phyloP scores from a whole-genome alignment of 2,113 vertebrate species.

The Corvus hawaiiensis region DNA sequence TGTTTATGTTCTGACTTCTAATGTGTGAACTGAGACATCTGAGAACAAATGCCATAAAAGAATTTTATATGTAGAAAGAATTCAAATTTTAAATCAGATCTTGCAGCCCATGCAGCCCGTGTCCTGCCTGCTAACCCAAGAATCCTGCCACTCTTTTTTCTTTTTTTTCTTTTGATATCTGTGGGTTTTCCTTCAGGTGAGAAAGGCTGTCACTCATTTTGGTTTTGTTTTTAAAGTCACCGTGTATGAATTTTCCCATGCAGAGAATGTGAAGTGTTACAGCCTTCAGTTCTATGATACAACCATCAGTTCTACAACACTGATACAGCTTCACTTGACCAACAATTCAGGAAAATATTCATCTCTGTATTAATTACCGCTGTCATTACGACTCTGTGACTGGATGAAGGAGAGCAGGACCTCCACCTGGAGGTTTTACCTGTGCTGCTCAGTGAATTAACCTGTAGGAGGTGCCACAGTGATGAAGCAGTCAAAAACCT shows the following conservation, averaged over 20 bases:
- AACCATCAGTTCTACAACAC: background rate
- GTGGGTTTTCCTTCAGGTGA: background rate
- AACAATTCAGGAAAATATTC: background rate
- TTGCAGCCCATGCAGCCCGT: background rate
- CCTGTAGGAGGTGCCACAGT: background rate
- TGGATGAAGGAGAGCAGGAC: background rate
- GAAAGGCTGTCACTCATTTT: background rate
- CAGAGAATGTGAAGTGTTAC: background rate
- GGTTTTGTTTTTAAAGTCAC: background rate
- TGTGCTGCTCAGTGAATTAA: background rate
- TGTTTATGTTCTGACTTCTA: background rate
- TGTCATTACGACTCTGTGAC: background rate
- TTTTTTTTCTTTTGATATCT: background rate
- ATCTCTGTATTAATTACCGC: background rate
- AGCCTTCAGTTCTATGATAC: background rate
- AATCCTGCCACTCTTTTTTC: background rate
- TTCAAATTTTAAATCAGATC: background rate
- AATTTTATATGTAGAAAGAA: background rate
- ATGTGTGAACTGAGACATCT: background rate
- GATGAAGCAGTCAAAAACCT: constrained; percentile 8
- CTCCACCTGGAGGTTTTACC: background rate
- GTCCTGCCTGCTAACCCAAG: background rate
- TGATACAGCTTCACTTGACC: background rate
- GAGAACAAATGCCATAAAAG: background rate
- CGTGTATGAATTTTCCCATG: background rate